These are phyloP conservation scores for Oligia latruncula DNA, from an alignment of 2,888 invertebrate genomes.

Conservation along the genomic window DNA sequence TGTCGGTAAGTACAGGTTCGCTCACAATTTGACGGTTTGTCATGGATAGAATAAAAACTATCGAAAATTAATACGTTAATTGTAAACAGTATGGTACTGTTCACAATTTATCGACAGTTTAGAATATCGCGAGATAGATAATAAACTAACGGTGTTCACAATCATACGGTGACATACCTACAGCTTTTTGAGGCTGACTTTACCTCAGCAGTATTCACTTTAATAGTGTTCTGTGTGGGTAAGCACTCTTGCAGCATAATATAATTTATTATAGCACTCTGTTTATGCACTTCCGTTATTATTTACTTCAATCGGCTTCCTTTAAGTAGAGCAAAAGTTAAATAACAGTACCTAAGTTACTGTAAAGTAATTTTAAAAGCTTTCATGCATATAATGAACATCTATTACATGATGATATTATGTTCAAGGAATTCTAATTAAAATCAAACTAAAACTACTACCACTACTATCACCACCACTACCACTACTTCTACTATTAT, in stretches of 20 bases:
- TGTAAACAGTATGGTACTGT: not conserved
- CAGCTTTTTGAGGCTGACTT: not conserved
- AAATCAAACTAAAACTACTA: too few species aligned
- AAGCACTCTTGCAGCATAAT: not conserved
- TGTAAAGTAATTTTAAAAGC: constrained; percentile 22
- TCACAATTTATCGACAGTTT: not conserved
- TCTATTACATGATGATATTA: not conserved
- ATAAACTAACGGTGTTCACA: not conserved
- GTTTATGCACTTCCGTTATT: not conserved
- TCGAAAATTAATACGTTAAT: not conserved
- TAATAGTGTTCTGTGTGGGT: not conserved
- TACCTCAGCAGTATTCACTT: not conserved
- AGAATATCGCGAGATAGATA: not conserved
- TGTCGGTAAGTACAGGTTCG: not conserved
- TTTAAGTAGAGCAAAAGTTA: not conserved
- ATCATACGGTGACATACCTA: not conserved
- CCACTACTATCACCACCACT: too few species aligned
- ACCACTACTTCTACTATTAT: too few species aligned
- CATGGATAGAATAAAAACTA: not conserved
- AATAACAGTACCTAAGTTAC: not conserved
- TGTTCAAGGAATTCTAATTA: not conserved
- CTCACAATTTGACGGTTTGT: not conserved
- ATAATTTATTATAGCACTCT: not conserved
- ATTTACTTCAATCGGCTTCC: not conserved
- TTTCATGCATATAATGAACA: constrained; percentile 4